Percentiles rank a stretch among this genome's conserved stretches.
Evolutionary conservation across 2,888 invertebrate species (phyloP).

Genomic region (Branchellion lobata): DNA sequence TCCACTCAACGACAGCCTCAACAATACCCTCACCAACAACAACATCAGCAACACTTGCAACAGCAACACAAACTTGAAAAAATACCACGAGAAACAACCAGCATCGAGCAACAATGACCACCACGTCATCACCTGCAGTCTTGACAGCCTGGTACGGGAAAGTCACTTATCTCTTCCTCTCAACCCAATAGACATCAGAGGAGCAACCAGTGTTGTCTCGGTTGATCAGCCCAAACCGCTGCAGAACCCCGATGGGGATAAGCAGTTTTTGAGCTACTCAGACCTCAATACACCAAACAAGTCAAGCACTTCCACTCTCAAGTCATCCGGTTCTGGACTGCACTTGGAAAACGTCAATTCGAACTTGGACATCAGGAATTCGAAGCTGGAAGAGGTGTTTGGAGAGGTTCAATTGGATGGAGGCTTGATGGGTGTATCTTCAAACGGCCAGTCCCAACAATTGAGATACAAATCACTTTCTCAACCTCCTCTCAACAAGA

Average conservation of each 20-base stretch:
- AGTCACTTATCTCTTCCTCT: background rate
- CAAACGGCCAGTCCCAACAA: background rate
- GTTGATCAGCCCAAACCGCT: background rate
- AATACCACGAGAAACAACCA: background rate
- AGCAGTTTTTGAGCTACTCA: background rate
- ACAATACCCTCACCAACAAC: background rate
- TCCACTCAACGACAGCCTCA: background rate
- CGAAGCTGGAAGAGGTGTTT: background rate
- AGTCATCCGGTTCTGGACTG: conserved; percentile 27
- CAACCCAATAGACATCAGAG: conserved; percentile 2
- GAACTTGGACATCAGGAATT: background rate
- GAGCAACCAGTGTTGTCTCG: conserved; percentile 24
- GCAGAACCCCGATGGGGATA: background rate
- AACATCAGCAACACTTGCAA: background rate
- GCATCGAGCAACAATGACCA: background rate
- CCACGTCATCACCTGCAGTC: background rate
- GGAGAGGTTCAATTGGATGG: background rate
- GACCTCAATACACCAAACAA: conserved; percentile 23
- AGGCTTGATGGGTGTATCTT: too few relatives aligned
- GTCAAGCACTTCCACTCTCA: conserved; percentile 37
- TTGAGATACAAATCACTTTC: too few relatives aligned
- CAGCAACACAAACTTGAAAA: background rate
- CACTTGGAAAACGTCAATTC: background rate
- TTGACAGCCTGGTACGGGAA: conserved; percentile 13
- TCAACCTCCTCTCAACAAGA: background rate